phyloP scores from a whole-genome alignment of 1,140 invertebrate genomes.

The Rhizoglyphus robini region DNA sequence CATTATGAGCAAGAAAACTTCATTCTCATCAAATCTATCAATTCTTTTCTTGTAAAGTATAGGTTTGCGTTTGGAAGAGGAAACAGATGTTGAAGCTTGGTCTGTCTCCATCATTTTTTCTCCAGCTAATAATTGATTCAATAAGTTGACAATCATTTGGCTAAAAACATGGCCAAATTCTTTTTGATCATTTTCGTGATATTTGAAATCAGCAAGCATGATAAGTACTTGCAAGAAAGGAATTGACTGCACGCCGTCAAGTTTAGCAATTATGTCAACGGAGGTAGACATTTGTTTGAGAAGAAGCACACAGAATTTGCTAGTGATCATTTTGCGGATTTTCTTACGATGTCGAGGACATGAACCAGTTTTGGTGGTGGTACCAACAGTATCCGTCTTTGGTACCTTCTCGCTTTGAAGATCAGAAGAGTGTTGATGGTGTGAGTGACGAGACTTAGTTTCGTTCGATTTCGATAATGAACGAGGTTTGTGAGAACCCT shows the following conservation, averaged over 20 bases:
- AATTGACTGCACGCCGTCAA: slow-evolving; percentile 65
- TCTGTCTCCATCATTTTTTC: not conserved
- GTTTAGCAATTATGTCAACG: slow-evolving; percentile 44
- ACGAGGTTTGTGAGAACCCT: not conserved
- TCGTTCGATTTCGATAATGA: not conserved
- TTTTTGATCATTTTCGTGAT: not conserved
- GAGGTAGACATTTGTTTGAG: slow-evolving; percentile 50
- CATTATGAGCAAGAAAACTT: slow-evolving; percentile 77
- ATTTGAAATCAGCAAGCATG: slow-evolving; percentile 7
- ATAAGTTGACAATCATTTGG: slow-evolving; percentile 16
- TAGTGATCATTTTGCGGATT: slow-evolving; percentile 54
- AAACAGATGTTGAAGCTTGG: not conserved
- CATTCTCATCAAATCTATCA: slow-evolving; percentile 47
- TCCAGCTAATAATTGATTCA: not conserved
- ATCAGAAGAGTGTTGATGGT: not conserved
- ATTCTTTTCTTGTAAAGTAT: not conserved
- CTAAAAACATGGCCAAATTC: slow-evolving; percentile 1
- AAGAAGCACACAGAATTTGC: slow-evolving; percentile 47
- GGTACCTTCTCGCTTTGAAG: not conserved
- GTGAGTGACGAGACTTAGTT: not conserved
- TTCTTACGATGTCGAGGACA: not conserved
- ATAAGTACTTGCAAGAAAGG: slow-evolving; percentile 64
- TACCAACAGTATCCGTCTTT: not conserved
- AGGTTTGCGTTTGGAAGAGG: not conserved
- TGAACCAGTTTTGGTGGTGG: not conserved